Evolutionary conservation across 2,797 vertebrate genomes (phyloP).

Genomic region (Sarcophilus harrisii): DNA sequence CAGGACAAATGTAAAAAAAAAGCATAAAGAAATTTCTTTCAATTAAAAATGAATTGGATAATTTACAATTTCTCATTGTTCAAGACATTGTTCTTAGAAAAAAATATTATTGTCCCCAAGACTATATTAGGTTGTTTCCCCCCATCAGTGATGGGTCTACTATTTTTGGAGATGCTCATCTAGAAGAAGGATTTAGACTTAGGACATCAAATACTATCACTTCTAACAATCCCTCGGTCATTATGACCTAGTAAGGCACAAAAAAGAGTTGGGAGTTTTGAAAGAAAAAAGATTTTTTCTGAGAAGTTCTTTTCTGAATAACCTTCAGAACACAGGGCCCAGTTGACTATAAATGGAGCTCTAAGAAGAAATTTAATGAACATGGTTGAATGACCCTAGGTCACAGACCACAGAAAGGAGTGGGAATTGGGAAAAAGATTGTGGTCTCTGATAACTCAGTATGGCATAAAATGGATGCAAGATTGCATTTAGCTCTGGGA

Average conservation of each 20-base stretch:
- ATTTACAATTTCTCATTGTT: slow-evolving; percentile 38
- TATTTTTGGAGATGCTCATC: background rate
- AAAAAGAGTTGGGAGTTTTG: background rate
- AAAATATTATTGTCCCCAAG: background rate
- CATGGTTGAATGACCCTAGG: background rate
- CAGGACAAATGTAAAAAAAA: background rate
- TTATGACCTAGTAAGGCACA: background rate
- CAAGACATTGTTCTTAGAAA: background rate
- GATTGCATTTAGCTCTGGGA: background rate
- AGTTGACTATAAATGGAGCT: background rate
- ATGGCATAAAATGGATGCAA: background rate
- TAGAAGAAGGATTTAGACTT: background rate
- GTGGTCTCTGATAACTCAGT: background rate
- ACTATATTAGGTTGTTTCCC: background rate
- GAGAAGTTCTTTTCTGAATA: slow-evolving; percentile 2
- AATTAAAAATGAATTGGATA: background rate
- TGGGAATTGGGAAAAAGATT: background rate
- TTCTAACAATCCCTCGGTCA: slow-evolving; percentile 1
- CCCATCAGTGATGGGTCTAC: background rate
- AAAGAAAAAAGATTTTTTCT: slow-evolving; percentile 14
- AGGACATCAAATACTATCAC: background rate
- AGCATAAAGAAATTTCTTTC: background rate
- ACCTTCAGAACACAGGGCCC: background rate
- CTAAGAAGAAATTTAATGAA: slow-evolving; percentile 1
- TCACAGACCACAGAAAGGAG: background rate